Conservation (phyloP, 2,888 invertebrate genomes). For the Nymphalis polychloros region DNA sequence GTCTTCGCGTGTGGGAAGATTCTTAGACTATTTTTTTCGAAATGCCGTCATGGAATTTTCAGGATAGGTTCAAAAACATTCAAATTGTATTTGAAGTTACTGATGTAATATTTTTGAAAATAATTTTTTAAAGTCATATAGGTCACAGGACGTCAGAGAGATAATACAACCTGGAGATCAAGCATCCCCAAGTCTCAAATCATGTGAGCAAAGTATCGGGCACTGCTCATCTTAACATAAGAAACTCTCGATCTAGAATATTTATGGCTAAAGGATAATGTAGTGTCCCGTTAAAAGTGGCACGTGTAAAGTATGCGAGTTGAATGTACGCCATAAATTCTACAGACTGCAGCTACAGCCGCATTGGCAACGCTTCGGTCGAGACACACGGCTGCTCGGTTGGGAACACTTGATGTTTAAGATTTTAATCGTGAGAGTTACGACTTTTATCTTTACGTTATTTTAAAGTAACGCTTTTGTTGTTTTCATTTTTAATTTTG, state of each 20-base stretch:
- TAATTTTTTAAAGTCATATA: too few relatives aligned
- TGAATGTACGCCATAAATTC: conserved; percentile 68
- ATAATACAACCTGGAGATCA: too few relatives aligned
- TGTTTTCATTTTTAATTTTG: too few relatives aligned
- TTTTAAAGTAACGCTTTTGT: too few relatives aligned
- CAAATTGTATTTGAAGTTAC: too few relatives aligned
- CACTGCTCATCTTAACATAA: background rate
- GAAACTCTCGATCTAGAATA: conserved; percentile 6
- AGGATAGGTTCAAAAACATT: too few relatives aligned
- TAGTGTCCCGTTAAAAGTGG: conserved; percentile 65
- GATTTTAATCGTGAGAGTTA: background rate
- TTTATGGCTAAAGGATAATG: conserved; percentile 33
- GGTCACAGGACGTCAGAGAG: too few relatives aligned
- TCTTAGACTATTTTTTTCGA: background rate
- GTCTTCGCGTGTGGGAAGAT: too few relatives aligned
- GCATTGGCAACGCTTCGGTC: conserved; percentile 62
- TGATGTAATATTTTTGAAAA: too few relatives aligned
- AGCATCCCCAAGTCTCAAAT: background rate
- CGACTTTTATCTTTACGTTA: background rate
- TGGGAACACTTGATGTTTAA: conserved; percentile 1
- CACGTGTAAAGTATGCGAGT: conserved; percentile 69
- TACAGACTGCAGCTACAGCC: conserved; percentile 54
- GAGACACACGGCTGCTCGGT: conserved; percentile 40
- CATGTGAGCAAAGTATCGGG: background rate
- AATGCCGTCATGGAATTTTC: too few relatives aligned